Evolutionary conservation across 2,888 invertebrate genomes (phyloP).

Genomic region (Lycaena phlaeas): DNA sequence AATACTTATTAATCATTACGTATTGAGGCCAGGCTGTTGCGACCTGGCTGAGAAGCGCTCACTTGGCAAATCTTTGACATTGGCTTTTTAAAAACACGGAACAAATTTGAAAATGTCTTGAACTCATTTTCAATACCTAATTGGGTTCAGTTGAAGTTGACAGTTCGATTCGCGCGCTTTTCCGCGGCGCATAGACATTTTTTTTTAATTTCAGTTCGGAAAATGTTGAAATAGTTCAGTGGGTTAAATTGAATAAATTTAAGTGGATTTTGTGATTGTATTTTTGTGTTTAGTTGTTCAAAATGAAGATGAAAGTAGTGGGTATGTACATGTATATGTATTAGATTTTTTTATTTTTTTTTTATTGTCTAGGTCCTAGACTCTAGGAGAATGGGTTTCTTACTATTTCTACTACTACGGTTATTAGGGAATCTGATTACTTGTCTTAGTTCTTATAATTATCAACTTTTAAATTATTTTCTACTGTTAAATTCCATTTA

Average conservation of each 20-base stretch:
- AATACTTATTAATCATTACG: slow-evolving; percentile 20
- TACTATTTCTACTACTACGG: too few relatives aligned
- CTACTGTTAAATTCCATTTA: too few relatives aligned
- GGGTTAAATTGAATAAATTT: slow-evolving; percentile 15
- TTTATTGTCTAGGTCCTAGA: too few relatives aligned
- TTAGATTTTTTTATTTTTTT: not conserved
- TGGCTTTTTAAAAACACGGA: slow-evolving; percentile 23
- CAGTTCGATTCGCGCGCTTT: slow-evolving; percentile 35
- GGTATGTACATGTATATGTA: slow-evolving; percentile 18
- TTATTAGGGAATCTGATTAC: too few relatives aligned
- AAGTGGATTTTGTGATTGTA: slow-evolving; percentile 15
- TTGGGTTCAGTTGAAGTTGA: slow-evolving; percentile 25
- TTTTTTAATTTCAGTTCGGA: slow-evolving; percentile 17
- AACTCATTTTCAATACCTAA: slow-evolving; percentile 22
- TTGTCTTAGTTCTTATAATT: too few relatives aligned
- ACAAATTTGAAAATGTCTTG: slow-evolving; percentile 16
- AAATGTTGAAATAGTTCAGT: slow-evolving; percentile 15
- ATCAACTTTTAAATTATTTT: too few relatives aligned
- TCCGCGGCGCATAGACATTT: slow-evolving; percentile 23
- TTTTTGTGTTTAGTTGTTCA: slow-evolving; percentile 17
- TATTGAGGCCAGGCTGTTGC: slow-evolving; percentile 30
- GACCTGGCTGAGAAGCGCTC: slow-evolving; percentile 16
- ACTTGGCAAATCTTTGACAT: slow-evolving; percentile 25
- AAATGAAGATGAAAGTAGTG: slow-evolving; percentile 36
- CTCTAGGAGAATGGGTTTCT: too few relatives aligned